Evolutionary conservation across 2,797 vertebrate species (phyloP).

Genomic region (Dryobates pubescens): DNA sequence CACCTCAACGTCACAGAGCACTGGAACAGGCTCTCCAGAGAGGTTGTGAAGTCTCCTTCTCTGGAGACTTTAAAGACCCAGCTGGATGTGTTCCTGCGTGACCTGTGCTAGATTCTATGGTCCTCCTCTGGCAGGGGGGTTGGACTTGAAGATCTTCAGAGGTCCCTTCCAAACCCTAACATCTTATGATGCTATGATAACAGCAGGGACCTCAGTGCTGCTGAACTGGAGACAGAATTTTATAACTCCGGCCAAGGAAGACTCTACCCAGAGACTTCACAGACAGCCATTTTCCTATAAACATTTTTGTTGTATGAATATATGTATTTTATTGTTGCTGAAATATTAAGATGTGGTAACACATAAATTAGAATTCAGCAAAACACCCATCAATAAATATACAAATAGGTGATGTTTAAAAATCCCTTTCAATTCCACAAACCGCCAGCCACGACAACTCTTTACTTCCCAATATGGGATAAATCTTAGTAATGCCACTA

Average conservation of each 20-base stretch:
- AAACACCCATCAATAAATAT: not conserved
- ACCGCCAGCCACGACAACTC: accelerated
- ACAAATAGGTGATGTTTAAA: not conserved
- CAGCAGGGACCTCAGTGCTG: no score
- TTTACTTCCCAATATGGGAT: not conserved
- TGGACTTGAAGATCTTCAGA: no score
- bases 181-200: no score
- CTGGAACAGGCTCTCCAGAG: no score
- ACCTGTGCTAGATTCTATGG: no score
- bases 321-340: not conserved
- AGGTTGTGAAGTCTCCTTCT: no score
- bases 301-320: not conserved
- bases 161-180: no score
- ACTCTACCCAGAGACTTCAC: not conserved
- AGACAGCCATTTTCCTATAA: not conserved
- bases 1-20: no score
- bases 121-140: no score
- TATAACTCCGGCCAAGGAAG: not conserved
- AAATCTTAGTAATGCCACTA: not conserved
- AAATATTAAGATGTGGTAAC: not conserved
- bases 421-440: not conserved
- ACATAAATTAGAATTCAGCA: not conserved
- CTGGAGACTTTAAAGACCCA: no score
- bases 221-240: not conserved
- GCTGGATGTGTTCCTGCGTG: no score